Percentiles rank a stretch among this genome's conserved stretches.
These are phyloP conservation scores for Calameuta filiformis DNA, from an alignment of 2,888 invertebrate species.

Conservation along the genomic window DNA sequence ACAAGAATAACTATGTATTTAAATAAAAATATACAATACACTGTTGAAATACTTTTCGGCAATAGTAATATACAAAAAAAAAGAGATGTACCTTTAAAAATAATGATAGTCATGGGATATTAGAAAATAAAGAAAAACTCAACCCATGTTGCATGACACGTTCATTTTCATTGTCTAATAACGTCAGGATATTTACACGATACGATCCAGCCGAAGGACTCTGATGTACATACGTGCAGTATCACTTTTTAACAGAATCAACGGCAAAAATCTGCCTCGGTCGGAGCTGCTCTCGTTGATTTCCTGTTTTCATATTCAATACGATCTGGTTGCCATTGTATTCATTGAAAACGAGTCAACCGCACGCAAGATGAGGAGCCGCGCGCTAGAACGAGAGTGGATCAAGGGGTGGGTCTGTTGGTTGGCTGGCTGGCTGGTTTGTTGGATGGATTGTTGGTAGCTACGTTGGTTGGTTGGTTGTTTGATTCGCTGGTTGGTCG, in stretches of 20 bases:
- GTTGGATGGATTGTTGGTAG: conserved; percentile 10
- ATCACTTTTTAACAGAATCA: conserved; percentile 32
- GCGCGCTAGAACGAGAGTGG: conserved; percentile 54
- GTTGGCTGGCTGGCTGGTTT: not conserved
- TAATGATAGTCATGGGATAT: too few relatives aligned
- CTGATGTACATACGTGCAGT: not conserved
- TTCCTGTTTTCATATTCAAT: conserved; percentile 66
- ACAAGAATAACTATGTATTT: not conserved
- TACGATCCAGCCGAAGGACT: not conserved
- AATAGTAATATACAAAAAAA: too few relatives aligned
- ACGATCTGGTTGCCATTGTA: conserved; percentile 64
- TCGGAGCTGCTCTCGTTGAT: conserved; percentile 60
- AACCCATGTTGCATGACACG: not conserved
- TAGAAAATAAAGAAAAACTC: not conserved
- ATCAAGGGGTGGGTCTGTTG: conserved; percentile 40
- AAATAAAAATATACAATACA: not conserved
- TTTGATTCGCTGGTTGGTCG: conserved; percentile 52
- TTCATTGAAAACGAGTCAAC: conserved; percentile 67
- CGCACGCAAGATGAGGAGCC: conserved; percentile 63
- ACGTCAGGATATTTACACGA: not conserved
- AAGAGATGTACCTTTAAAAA: too few relatives aligned
- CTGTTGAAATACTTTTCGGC: not conserved
- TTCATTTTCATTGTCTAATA: not conserved
- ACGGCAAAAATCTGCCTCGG: conserved; percentile 39
- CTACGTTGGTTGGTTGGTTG: conserved; percentile 44